Percentiles rank a stretch among this genome's conserved stretches.
Evolutionary conservation across 2,113 vertebrate genomes (phyloP).

Genomic region (Halichoeres trimaculatus): DNA sequence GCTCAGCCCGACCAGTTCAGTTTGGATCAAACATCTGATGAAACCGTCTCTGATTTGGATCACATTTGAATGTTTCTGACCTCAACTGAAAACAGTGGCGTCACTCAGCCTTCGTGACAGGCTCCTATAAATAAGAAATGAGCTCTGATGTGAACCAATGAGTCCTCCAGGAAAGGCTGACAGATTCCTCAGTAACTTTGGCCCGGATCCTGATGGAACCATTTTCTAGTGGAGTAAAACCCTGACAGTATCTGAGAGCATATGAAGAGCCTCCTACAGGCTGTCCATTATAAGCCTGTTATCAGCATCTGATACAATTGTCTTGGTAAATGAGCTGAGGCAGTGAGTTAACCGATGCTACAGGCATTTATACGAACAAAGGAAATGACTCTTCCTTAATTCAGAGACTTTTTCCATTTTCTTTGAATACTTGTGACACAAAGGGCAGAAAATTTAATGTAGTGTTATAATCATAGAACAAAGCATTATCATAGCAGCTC

Average conservation of each 20-base stretch:
- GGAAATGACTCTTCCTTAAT: background rate
- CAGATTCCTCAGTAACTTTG: conserved; percentile 10
- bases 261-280: conserved; percentile 17
- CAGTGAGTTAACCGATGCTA: conserved; percentile 8
- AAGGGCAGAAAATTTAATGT: background rate
- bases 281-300: conserved; percentile 19
- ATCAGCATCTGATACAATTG: conserved; percentile 17
- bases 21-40: background rate
- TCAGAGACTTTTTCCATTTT: background rate
- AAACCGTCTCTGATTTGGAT: conserved; percentile 25
- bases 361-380: conserved; percentile 1
- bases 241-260: background rate
- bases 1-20: background rate
- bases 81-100: conserved; percentile 28
- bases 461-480: background rate
- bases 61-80: conserved; percentile 47
- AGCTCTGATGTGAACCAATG: conserved; percentile 24
- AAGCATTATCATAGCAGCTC: background rate
- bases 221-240: background rate
- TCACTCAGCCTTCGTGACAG: conserved; percentile 15
- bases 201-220: conserved; percentile 24
- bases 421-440: background rate
- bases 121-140: conserved; percentile 47
- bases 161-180: conserved; percentile 31
- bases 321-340: conserved; percentile 13